A percentile compares a stretch with the other conserved stretches of the same genome.
Conservation (phyloP, 1,140 invertebrate species). For the Aradophagus sp. region DNA sequence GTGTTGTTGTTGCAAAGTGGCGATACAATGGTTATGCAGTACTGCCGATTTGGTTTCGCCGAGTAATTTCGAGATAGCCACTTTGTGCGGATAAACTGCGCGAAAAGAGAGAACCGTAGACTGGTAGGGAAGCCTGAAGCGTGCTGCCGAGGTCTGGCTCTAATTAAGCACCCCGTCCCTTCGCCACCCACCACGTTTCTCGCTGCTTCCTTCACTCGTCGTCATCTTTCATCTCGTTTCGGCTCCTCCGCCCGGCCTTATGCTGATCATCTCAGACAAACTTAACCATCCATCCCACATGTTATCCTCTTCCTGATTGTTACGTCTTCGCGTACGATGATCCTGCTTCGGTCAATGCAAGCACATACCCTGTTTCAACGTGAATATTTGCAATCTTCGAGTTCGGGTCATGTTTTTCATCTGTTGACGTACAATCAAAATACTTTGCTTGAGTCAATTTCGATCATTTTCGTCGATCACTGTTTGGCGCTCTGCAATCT, state of each 20-base stretch:
- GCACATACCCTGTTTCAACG: not conserved
- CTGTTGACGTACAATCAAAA: too few relatives aligned
- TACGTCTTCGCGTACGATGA: conserved; percentile 65
- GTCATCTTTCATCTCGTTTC: conserved; percentile 72
- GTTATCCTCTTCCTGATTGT: conserved; percentile 74
- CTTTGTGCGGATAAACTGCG: conserved; percentile 73
- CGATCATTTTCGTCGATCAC: too few relatives aligned
- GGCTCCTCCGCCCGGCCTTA: conserved; percentile 41
- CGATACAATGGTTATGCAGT: conserved; percentile 22
- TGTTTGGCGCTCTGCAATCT: too few relatives aligned
- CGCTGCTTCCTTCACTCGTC: conserved; percentile 71
- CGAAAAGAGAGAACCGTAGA: conserved; percentile 70
- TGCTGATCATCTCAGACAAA: conserved; percentile 63
- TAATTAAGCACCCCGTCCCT: conserved; percentile 73
- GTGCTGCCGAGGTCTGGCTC: conserved; percentile 74
- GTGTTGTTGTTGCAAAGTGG: conserved; percentile 33
- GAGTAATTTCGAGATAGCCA: conserved; percentile 71
- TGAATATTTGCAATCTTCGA: not conserved
- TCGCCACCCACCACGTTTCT: too few relatives aligned
- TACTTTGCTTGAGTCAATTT: too few relatives aligned
- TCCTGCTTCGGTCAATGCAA: not conserved
- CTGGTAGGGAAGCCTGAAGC: conserved; percentile 70
- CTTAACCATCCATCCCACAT: conserved; percentile 66
- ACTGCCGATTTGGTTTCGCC: conserved; percentile 62
- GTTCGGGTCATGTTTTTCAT: too few relatives aligned